Evolutionary conservation across 2,888 invertebrate species (phyloP).

Genomic region (Pimpla rufipes): DNA sequence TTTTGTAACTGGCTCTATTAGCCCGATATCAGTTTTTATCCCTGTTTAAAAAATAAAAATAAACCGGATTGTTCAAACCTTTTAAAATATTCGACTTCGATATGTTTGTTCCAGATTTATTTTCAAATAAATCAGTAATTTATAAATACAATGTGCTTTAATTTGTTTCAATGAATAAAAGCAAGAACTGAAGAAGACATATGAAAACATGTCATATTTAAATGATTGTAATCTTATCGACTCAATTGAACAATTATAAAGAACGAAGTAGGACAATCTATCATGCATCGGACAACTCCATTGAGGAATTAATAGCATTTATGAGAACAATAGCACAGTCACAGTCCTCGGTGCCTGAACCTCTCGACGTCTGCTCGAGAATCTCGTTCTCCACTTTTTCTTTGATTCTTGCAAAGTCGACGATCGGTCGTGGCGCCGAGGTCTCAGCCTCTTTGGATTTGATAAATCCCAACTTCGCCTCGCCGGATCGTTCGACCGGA

Average conservation of each 20-base stretch:
- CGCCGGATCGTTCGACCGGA: neutral
- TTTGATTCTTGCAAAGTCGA: constrained; percentile 54
- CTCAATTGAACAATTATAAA: neutral
- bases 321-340: constrained; percentile 65
- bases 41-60: too few relatives aligned
- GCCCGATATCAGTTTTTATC: too few relatives aligned
- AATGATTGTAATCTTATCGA: neutral
- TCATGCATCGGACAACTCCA: constrained; percentile 56
- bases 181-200: neutral
- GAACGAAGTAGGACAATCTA: neutral
- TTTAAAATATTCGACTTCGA: too few relatives aligned
- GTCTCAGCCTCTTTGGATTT: neutral
- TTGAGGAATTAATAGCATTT: constrained; percentile 64
- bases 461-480: neutral
- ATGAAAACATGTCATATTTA: neutral
- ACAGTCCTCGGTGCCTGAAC: constrained; percentile 51
- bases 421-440: constrained; percentile 2
- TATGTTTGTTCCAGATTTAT: neutral
- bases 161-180: neutral
- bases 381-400: constrained; percentile 64
- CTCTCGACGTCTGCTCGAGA: constrained; percentile 58
- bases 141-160: neutral
- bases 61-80: too few relatives aligned
- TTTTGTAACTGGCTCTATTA: too few relatives aligned
- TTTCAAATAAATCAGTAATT: neutral